These are phyloP conservation scores for Ceuthmochares aereus DNA, from an alignment of 2,113 vertebrate species.

Conservation along the genomic window DNA sequence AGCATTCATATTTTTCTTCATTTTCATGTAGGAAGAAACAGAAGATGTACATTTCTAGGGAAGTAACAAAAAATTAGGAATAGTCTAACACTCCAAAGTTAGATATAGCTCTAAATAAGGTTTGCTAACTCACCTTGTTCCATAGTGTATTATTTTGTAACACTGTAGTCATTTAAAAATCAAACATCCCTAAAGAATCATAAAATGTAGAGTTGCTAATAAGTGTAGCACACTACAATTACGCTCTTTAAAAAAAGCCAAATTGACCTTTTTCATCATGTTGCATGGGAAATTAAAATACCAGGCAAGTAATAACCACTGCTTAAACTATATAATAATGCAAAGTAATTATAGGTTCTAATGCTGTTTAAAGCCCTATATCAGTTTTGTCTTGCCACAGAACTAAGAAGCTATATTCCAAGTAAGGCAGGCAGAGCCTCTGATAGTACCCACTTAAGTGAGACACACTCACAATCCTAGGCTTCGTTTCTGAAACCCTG, in stretches of 20 bases:
- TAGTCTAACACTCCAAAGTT: neutral
- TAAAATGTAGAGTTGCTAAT: conserved; percentile 73
- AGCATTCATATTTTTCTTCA: neutral
- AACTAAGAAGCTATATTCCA: conserved; percentile 64
- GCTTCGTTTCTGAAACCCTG: conserved; percentile 72
- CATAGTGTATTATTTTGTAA: conserved; percentile 34
- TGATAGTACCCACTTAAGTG: conserved; percentile 46
- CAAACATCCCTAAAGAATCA: conserved; percentile 67
- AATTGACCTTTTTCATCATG: conserved; percentile 77
- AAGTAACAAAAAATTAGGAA: neutral
- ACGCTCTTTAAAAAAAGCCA: conserved; percentile 67
- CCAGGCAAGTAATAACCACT: conserved; percentile 76
- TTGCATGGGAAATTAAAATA: conserved; percentile 80
- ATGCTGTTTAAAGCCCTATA: conserved; percentile 77
- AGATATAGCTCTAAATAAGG: conserved; percentile 1
- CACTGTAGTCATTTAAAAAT: conserved; percentile 55
- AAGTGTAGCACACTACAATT: conserved; percentile 68
- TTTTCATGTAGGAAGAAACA: neutral
- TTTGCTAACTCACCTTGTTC: conserved; percentile 38
- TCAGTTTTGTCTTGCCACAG: conserved; percentile 76
- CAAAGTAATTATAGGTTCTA: conserved; percentile 78
- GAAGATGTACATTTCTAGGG: neutral
- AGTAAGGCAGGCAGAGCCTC: conserved; percentile 55
- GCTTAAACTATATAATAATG: conserved; percentile 79
- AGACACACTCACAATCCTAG: conserved; percentile 41